These are phyloP conservation scores for Peromyscus polionotus DNA, from an alignment of 2,113 vertebrate species.

Conservation along the genomic window DNA sequence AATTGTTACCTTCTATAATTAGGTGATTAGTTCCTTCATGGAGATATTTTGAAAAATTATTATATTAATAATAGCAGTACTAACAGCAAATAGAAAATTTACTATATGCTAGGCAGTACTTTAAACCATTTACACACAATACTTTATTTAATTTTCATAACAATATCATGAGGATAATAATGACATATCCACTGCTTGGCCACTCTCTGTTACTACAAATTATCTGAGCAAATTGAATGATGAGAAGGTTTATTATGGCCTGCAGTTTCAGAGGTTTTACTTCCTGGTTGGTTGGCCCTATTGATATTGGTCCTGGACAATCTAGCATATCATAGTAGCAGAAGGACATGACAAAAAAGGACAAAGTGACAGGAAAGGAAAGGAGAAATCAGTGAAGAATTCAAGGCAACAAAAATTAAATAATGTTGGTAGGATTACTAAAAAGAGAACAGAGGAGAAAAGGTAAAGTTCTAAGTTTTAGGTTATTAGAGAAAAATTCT, in stretches of 20 bases:
- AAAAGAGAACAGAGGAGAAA: neutral
- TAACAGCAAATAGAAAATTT: neutral
- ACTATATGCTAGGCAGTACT: neutral
- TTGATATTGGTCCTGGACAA: neutral
- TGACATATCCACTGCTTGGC: neutral
- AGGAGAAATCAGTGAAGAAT: neutral
- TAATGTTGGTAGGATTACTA: constrained; percentile 1
- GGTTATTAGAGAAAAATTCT: neutral
- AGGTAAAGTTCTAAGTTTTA: neutral
- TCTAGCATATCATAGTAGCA: neutral
- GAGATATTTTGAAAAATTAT: neutral
- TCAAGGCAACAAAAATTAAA: constrained; percentile 28
- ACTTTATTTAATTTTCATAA: neutral
- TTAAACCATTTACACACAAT: neutral
- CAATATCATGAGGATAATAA: neutral
- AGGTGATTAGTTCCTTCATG: neutral
- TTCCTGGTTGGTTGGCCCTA: neutral
- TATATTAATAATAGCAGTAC: neutral
- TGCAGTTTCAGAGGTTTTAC: neutral
- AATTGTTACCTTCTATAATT: constrained; percentile 30
- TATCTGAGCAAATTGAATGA: neutral
- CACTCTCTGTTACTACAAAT: neutral
- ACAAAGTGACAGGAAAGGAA: neutral
- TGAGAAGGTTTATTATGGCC: neutral
- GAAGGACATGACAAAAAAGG: neutral